These are phyloP conservation scores for Zaprionus gabonicus DNA, from an alignment of 1,140 invertebrate genomes.

Conservation along the genomic window DNA sequence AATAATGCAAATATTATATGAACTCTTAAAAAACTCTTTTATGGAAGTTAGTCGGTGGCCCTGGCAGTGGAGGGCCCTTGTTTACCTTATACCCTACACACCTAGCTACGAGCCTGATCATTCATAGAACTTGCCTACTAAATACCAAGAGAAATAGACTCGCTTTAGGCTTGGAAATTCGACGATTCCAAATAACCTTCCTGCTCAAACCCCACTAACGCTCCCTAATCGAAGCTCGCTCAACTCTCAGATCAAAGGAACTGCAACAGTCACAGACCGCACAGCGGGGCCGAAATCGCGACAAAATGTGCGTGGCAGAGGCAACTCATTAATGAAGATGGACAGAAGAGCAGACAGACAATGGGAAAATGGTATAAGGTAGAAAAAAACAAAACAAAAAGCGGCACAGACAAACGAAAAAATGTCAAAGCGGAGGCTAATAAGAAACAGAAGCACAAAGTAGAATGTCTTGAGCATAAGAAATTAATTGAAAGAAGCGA, in stretches of 20 bases:
- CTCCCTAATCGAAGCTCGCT: neutral
- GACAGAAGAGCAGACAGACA: conserved; percentile 44
- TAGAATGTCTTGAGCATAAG: conserved; percentile 50
- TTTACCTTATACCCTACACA: no score
- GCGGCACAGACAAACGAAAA: conserved; percentile 8
- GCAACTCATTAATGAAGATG: conserved; percentile 50
- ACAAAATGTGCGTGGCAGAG: neutral
- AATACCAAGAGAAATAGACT: no score
- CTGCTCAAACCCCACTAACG: neutral
- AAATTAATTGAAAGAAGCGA: conserved; percentile 51
- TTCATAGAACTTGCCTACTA: no score
- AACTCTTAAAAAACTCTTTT: no score
- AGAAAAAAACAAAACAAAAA: conserved; percentile 18
- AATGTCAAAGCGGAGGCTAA: conserved; percentile 37
- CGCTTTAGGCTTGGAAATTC: accelerated
- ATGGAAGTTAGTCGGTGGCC: no score
- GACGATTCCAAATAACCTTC: neutral
- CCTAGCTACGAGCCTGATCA: no score
- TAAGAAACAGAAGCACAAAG: conserved; percentile 26
- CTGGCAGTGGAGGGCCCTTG: no score
- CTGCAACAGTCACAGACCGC: conserved; percentile 17
- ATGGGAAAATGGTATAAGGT: conserved; percentile 12
- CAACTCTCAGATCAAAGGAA: conserved; percentile 33
- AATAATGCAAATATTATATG: no score
- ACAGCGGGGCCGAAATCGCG: conserved; percentile 14